Conservation (phyloP, 2,113 vertebrate species). For the Lagopus leucura region DNA sequence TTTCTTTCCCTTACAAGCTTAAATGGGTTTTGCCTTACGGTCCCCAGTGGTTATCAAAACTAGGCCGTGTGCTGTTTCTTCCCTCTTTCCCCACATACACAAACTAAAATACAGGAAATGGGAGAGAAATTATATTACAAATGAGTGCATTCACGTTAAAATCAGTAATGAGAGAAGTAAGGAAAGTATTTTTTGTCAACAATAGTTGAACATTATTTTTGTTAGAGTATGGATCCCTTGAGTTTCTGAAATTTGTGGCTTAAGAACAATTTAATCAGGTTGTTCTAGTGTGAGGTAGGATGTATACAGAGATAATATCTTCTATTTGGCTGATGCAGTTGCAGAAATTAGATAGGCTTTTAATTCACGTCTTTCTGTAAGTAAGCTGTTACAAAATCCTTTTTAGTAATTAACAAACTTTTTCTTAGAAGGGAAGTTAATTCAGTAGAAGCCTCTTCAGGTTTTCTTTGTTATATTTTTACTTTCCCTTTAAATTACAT, state of each 20-base stretch:
- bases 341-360: not conserved
- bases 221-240: not conserved
- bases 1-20: not conserved
- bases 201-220: not conserved
- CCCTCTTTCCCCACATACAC: not conserved
- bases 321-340: not conserved
- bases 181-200: not conserved
- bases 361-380: not conserved
- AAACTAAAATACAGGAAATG: not conserved
- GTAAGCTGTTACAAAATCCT: not conserved
- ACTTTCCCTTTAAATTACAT: not conserved
- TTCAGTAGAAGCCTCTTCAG: not conserved
- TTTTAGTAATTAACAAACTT: not conserved
- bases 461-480: not conserved
- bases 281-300: not conserved
- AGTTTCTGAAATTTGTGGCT: not conserved
- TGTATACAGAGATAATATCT: not conserved
- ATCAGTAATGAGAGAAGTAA: not conserved
- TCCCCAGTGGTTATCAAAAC: not conserved
- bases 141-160: not conserved
- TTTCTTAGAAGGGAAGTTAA: not conserved
- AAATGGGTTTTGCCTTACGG: not conserved
- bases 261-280: not conserved
- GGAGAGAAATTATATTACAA: not conserved
- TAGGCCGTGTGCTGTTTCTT: not conserved